These are phyloP conservation scores for Neoseiulus cucumeris DNA, from an alignment of 1,140 invertebrate species.

Conservation along the genomic window DNA sequence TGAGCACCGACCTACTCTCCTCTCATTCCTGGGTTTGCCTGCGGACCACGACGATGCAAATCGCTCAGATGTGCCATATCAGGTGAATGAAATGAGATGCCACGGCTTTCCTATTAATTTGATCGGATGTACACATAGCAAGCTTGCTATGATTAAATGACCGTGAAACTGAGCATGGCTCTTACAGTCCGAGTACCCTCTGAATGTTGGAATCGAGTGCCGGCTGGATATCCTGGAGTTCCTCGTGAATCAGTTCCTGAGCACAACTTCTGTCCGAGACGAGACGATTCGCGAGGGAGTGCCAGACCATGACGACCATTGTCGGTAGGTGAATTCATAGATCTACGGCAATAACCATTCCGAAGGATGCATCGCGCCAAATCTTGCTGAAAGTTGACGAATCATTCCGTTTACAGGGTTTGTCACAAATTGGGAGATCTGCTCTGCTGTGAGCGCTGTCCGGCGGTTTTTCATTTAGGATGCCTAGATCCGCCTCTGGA, in stretches of 20 bases:
- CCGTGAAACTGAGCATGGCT: slow-evolving; percentile 14
- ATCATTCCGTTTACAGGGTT: slow-evolving; percentile 41
- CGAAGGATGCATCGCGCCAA: too few species aligned
- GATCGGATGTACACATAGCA: too few species aligned
- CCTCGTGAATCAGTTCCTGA: slow-evolving; percentile 76
- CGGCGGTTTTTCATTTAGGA: slow-evolving; percentile 83
- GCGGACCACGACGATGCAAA: neutral
- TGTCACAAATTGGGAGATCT: slow-evolving; percentile 87
- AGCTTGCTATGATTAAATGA: too few species aligned
- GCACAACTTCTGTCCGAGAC: slow-evolving; percentile 76
- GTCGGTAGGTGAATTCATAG: slow-evolving; percentile 27
- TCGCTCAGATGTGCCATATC: too few species aligned
- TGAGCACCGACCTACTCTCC: neutral
- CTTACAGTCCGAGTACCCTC: slow-evolving; percentile 61
- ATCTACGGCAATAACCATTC: too few species aligned
- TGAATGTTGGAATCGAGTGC: slow-evolving; percentile 49
- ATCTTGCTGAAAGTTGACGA: neutral
- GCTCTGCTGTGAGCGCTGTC: slow-evolving; percentile 86
- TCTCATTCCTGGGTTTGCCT: neutral
- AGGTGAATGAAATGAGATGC: too few species aligned
- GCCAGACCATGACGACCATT: slow-evolving; percentile 35
- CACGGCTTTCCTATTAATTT: too few species aligned
- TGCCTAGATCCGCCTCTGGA: slow-evolving; percentile 82
- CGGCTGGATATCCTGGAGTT: slow-evolving; percentile 69
- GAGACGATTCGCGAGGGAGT: slow-evolving; percentile 82